Conservation (phyloP, 2,113 vertebrate species). For the Odobenus rosmarus region DNA sequence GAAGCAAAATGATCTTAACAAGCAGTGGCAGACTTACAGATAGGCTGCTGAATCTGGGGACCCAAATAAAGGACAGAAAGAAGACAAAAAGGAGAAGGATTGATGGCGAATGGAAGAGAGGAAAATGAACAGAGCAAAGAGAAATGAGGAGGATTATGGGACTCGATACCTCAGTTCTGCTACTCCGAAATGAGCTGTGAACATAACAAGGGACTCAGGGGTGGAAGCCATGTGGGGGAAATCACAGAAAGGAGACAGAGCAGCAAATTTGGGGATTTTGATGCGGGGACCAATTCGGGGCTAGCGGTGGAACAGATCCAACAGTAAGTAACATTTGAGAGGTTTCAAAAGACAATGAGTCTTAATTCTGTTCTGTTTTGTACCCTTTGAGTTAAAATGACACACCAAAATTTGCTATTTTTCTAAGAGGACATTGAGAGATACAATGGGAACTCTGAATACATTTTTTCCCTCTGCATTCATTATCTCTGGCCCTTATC, state of each 20-base stretch:
- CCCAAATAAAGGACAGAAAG: slow-evolving; percentile 44
- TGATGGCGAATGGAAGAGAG: neutral
- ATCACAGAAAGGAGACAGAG: neutral
- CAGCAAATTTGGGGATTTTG: neutral
- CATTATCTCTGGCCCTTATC: slow-evolving; percentile 79
- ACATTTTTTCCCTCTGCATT: slow-evolving; percentile 71
- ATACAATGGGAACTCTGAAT: slow-evolving; percentile 76
- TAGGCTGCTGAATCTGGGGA: slow-evolving; percentile 49
- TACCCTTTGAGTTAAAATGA: slow-evolving; percentile 42
- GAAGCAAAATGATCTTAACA: slow-evolving; percentile 73
- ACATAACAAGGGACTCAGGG: neutral
- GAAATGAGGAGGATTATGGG: neutral
- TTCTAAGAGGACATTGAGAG: slow-evolving; percentile 71
- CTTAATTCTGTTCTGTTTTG: slow-evolving; percentile 61
- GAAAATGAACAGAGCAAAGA: slow-evolving; percentile 19
- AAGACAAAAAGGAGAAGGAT: slow-evolving; percentile 8
- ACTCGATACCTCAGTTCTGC: neutral
- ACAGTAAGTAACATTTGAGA: slow-evolving; percentile 36
- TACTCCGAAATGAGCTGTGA: slow-evolving; percentile 32
- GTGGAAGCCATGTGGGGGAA: neutral
- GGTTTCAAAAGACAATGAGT: slow-evolving; percentile 63
- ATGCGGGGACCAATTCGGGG: neutral
- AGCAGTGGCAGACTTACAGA: slow-evolving; percentile 71
- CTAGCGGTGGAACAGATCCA: neutral
- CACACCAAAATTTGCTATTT: slow-evolving; percentile 65